Evolutionary conservation across 2,888 invertebrate genomes (phyloP), one percentile per base, ranked within the genome.

Genomic region (Torymus tubicola): DNA sequence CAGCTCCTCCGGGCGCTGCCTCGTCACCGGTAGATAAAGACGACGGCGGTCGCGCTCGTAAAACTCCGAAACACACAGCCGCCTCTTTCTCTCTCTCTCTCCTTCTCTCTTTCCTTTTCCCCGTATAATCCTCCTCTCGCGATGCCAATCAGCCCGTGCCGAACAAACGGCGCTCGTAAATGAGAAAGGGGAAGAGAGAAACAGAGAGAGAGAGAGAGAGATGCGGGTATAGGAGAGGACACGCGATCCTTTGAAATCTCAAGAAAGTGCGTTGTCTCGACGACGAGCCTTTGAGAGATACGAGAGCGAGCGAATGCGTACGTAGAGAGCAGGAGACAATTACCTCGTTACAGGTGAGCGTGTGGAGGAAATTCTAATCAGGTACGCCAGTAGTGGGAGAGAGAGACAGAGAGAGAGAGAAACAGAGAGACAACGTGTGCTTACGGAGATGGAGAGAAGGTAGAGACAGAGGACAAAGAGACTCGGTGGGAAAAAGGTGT

Each of bases 281-380:
- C 50, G 13, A 42, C 11, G 3, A 31, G 31, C 52, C 77, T 77
- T 73, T 73, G 58, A 77, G 10, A 53, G 31, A 31, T 2, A 8
- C 5, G 14, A 4, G 24, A n/a, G 18, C 24, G 21, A n/a, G 57
- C 55, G n/a, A 57, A 31, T 53, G 12, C 2, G 11, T 53, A 31
- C 16, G 24, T 1, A 11, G n/a, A 74, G 18, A 67, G 52, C 65
- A 16, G 16, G 57, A 42, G 61, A 73, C 69, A 77, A 77, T 77
- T 70, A 77, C 69, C 76, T 64, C 11, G 69, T 65, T 77, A 61
- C 60, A 60, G 60, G 53, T 73, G 60, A 16, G 63, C 21, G 31
- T 21, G 60, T 8, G 8, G 58, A n/a, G 24, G 72, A 75, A 81
- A 78, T 74, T 75, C 74, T 78, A 81, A 81, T 81, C 81, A 75